Conservation (phyloP, 2,888 invertebrate species). For the Drosophila kanekoi region DNA sequence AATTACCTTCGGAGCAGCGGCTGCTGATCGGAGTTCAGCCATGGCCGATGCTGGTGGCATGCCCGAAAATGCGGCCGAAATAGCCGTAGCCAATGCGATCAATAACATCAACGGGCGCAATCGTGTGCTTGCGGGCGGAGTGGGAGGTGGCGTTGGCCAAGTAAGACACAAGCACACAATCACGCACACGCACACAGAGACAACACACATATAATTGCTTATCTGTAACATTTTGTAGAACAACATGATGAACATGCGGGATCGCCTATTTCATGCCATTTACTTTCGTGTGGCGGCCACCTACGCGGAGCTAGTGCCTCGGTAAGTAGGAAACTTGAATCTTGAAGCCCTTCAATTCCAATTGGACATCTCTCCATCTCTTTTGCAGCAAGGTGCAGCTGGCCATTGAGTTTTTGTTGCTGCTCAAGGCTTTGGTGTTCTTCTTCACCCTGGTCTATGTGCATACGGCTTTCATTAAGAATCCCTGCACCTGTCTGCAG, state of each 20-base stretch:
- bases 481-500: constrained; percentile 96
- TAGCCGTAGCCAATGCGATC: constrained; percentile 74
- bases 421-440: constrained; percentile 90
- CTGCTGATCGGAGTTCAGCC: constrained; percentile 25
- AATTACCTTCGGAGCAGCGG: constrained; percentile 31
- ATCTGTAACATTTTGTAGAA: constrained; percentile 86
- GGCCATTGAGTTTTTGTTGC: constrained; percentile 82
- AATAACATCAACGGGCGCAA: constrained; percentile 79
- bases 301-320: constrained; percentile 96
- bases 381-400: constrained; percentile 78
- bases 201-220: constrained; percentile 21
- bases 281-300: constrained; percentile 96
- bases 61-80: constrained; percentile 66
- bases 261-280: constrained; percentile 96
- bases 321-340: constrained; percentile 85
- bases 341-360: background rate
- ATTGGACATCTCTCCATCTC: background rate
- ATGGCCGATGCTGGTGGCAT: constrained; percentile 61
- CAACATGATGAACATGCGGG: constrained; percentile 93
- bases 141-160: constrained; percentile 55
- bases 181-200: background rate
- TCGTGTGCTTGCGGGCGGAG: constrained; percentile 65
- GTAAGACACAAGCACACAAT: constrained; percentile 36
- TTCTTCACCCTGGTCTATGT: constrained; percentile 97
- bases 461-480: constrained; percentile 96